phyloP scores from a whole-genome alignment of 2,888 invertebrate species.

The Chloroclysta siterata region DNA sequence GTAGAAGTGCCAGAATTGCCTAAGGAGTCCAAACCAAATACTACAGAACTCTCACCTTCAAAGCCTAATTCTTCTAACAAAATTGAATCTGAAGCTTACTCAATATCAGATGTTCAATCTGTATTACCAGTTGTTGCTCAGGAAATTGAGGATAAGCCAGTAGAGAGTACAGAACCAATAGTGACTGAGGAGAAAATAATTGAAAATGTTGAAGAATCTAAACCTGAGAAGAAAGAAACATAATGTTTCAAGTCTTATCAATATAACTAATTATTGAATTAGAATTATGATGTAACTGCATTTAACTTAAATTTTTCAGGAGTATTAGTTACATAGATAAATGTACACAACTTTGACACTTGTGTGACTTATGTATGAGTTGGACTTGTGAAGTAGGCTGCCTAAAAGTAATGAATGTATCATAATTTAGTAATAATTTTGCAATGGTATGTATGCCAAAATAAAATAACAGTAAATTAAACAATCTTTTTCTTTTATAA shows the following conservation, averaged over 20 bases:
- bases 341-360: neutral
- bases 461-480: slow-evolving; percentile 32
- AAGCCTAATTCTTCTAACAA: slow-evolving; percentile 48
- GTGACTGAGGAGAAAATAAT: slow-evolving; percentile 39
- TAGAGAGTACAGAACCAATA: slow-evolving; percentile 27
- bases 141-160: slow-evolving; percentile 29
- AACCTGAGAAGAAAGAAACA: slow-evolving; percentile 26
- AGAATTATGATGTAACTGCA: slow-evolving; percentile 18
- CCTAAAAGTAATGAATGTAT: slow-evolving; percentile 23
- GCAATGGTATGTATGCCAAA: slow-evolving; percentile 27
- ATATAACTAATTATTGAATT: slow-evolving; percentile 3
- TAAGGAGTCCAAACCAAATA: slow-evolving; percentile 32
- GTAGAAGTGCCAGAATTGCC: slow-evolving; percentile 47
- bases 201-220: slow-evolving; percentile 41
- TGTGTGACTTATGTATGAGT: slow-evolving; percentile 3
- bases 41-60: slow-evolving; percentile 41
- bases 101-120: slow-evolving; percentile 75
- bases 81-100: slow-evolving; percentile 68
- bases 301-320: slow-evolving; percentile 10
- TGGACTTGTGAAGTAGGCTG: slow-evolving; percentile 17
- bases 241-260: slow-evolving; percentile 4
- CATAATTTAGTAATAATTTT: slow-evolving; percentile 43
- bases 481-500: slow-evolving; percentile 4
- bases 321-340: slow-evolving; percentile 11
- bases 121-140: slow-evolving; percentile 57